Base-by-base conservation (phyloP, 2,797 vertebrate species). In the Cynodonichthys magdalenae region DNA sequence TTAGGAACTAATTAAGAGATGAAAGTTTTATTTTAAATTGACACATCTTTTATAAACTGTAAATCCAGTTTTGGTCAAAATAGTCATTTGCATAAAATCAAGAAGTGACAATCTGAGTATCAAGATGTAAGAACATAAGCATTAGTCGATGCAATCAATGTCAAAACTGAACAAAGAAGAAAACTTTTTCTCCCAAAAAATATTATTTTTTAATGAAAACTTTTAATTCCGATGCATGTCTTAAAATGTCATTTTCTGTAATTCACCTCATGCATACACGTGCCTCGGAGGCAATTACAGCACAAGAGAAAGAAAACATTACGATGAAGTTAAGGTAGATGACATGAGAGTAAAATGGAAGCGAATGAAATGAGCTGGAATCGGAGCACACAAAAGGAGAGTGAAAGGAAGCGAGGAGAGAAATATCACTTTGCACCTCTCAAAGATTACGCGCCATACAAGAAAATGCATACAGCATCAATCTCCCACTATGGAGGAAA, bases 391-490 rank as follows among this genome's bases (percentile, higher is more conserved):
- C 39, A 64, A 10, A 29, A 12, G 28, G 34, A 46, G 15, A 18
- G 34, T 39, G 54, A 51, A 36, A 28, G 34, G 17, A 14, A 44
- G 52, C 60, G 28, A 53, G 19, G 52, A 60, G 52, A 64, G 65
- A 56, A 72, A 80, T 71, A 72, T 74, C 54, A 36, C 61, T 75
- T 63, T 69, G 57, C 72, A 80, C 70, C 48, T 59, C 73, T 66
- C 63, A 39, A 42, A 69, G 53, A 77, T 66, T 53, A 42, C 15
- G 74, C 66, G 77, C 66, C 68, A 75, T 85, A 62, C 85, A 86
- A 79, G 77, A 81, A 88, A 85, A 85, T 82, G 77, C 86, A 90
- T 67, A 71, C 74, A 75, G 70, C 75, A 85, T 83, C 79, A 82
- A 82, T 89, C 78, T 84, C 60, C 29, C 10, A 36, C 71, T 81